Percentiles rank a stretch among this genome's conserved stretches.
phyloP scores from a whole-genome alignment of 2,113 vertebrate species.

The Catharus fuscescens region DNA sequence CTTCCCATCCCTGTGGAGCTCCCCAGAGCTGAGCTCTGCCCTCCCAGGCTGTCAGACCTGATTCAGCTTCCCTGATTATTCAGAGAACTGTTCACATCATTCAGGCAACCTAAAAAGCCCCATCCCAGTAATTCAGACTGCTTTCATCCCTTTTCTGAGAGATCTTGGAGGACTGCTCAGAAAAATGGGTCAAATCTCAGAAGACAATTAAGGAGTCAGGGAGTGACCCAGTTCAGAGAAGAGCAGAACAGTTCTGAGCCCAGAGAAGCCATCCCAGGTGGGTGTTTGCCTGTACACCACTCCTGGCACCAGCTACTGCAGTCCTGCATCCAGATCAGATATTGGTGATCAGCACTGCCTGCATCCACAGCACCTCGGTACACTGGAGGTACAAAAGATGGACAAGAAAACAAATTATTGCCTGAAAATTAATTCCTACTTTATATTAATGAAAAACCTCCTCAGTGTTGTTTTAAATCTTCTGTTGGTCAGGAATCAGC shows the following conservation, averaged over 20 bases:
- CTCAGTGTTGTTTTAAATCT: background rate
- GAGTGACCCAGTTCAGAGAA: background rate
- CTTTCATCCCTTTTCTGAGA: background rate
- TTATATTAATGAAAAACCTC: background rate
- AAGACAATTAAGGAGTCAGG: background rate
- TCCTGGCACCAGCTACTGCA: background rate
- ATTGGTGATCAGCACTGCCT: background rate
- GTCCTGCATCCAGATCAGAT: background rate
- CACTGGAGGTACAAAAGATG: background rate
- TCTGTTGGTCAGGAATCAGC: background rate
- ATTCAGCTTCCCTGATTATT: background rate
- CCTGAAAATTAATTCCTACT: background rate
- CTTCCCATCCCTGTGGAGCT: background rate
- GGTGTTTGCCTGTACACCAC: background rate
- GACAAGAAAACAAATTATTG: background rate
- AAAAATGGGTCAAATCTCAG: constrained; percentile 12
- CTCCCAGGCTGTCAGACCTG: background rate
- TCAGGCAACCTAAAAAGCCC: background rate
- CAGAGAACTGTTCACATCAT: background rate
- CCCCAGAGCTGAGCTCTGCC: too few species aligned
- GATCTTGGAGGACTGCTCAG: background rate
- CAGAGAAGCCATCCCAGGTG: background rate
- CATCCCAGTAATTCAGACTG: background rate
- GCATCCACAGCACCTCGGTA: background rate
- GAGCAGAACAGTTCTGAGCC: background rate